Evolutionary conservation across 2,888 invertebrate species (phyloP), one percentile per base, ranked within the genome.

Genomic region (Stenotaenia linearis): DNA sequence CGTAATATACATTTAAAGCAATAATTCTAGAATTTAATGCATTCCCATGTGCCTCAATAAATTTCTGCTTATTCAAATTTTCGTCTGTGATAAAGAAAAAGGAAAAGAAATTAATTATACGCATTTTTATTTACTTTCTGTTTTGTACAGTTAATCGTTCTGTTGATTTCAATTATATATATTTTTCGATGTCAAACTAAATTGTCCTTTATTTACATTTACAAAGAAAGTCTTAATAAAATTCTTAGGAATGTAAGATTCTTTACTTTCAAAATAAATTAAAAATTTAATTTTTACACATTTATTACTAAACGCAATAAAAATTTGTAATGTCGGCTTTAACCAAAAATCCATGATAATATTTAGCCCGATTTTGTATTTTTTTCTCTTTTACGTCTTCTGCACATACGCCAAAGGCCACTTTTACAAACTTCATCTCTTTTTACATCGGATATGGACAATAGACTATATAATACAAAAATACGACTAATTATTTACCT

Each of bases 391-490:
- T 56, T 56, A 56, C 56, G 23, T 56, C 18, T 56, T 56, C n/a
- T 56, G 56, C 56, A 56, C 56, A 23, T 56, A 56, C 56, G 56
- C 56, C 56, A 56, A 56, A 56, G 56, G 56, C 56, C 56, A 56
- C 56, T 56, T 56, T 21, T 56, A 56, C 56, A 56, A 56, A 21
- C 18, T 18, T 18, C 56, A 56, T n/a, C 23, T 56, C 56, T 56
- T 56, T 56, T 56, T 56, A 56, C 56, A 56, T 56, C 56, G 56
- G 56, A 56, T 56, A 56, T 56, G 56, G 56, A 56, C 56, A 56
- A 23, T 56, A 21, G 23, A 23, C 56, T 56, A 56, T 56, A 21
- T 21, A 56, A 56, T 56, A 56, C 56, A 56, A 56, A 56, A 56
- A 56, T 56, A 56, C 56, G 56, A 56, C 56, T n/a, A 56, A 56